phyloP scores from a whole-genome alignment of 2,797 vertebrate species.

The Sebastes matsubarae region DNA sequence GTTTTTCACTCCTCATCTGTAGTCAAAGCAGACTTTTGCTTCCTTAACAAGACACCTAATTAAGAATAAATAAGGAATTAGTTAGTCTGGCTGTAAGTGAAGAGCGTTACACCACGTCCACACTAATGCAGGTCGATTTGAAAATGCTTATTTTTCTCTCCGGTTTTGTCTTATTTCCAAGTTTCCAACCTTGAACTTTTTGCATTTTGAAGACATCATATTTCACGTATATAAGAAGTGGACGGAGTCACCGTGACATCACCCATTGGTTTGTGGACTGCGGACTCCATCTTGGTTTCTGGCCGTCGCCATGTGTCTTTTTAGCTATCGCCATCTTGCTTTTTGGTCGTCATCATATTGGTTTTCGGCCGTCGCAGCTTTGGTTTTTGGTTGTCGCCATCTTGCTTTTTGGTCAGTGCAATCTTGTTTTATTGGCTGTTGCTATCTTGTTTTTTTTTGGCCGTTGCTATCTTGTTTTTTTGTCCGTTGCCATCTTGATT shows the following conservation, averaged over 20 bases:
- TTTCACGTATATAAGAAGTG: neutral
- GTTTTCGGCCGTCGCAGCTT: no score
- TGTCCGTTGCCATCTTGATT: rapidly evolving
- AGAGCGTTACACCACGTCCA: neutral
- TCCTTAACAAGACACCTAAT: neutral
- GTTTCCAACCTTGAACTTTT: neutral
- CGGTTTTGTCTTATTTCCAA: rapidly evolving
- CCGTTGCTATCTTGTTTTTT: rapidly evolving
- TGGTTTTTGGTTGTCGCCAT: rapidly evolving
- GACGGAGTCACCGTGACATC: rapidly evolving
- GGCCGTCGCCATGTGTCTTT: rapidly evolving
- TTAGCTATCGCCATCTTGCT: no score
- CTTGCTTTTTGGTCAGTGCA: rapidly evolving
- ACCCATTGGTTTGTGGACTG: no score
- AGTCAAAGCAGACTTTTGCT: neutral
- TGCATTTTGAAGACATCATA: no score
- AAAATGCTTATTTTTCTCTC: neutral
- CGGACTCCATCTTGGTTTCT: no score
- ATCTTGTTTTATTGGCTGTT: no score
- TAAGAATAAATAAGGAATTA: neutral
- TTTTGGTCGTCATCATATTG: no score
- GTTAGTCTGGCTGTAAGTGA: neutral
- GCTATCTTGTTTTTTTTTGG: no score
- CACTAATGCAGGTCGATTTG: neutral
- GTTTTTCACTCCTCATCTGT: neutral